Evolutionary conservation across 1,140 invertebrate genomes (phyloP).

Genomic region (Bombus balteatus): DNA sequence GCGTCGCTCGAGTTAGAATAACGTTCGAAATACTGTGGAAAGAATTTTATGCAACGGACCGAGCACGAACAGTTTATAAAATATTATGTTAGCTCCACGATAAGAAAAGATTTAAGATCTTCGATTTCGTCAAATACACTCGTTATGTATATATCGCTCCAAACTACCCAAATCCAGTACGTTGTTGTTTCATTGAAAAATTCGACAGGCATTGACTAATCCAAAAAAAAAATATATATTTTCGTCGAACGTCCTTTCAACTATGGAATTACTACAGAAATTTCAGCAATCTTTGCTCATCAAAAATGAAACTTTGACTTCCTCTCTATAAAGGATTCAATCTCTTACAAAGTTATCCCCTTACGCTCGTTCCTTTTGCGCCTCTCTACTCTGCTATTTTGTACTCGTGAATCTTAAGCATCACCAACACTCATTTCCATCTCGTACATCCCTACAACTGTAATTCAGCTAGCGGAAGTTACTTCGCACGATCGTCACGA

Average conservation of each 20-base stretch:
- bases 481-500: not conserved
- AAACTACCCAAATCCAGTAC: not conserved
- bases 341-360: not conserved
- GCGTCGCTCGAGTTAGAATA: constrained; percentile 13
- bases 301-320: not conserved
- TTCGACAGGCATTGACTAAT: not conserved
- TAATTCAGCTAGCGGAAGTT: not conserved
- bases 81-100: not conserved
- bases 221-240: not conserved
- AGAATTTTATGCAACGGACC: not conserved
- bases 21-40: not conserved
- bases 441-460: not conserved
- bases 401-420: not conserved
- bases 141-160: not conserved
- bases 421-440: not conserved
- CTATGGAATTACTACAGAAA: not conserved
- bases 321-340: not conserved
- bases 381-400: too few species aligned
- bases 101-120: not conserved
- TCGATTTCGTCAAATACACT: not conserved
- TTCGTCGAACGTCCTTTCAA: too few species aligned
- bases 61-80: not conserved
- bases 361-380: not conserved
- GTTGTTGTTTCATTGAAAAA: not conserved
- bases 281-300: not conserved